Conservation (phyloP, 2,797 vertebrate genomes). For the Cichlasoma orientale region DNA sequence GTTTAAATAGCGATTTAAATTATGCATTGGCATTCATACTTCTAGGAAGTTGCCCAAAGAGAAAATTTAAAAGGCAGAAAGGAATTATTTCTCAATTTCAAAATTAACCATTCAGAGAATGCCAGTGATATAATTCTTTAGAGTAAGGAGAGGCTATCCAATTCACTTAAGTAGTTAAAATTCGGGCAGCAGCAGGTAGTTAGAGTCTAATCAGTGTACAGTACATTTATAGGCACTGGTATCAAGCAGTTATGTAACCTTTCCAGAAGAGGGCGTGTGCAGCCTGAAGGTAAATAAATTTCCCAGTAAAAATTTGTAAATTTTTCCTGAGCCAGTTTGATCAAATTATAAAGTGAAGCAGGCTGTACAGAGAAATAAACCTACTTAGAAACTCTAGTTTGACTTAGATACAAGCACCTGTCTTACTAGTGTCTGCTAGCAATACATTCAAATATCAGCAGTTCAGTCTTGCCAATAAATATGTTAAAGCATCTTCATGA, state of each 20-base stretch:
- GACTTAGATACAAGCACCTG: not conserved
- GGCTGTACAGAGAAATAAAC: no score
- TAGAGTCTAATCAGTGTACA: not conserved
- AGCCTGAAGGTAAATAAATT: not conserved
- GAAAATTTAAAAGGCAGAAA: not conserved
- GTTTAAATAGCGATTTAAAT: constrained; percentile 6
- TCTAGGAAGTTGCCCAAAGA: not conserved
- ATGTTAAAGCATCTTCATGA: not conserved
- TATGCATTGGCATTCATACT: not conserved
- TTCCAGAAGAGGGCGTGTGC: constrained; percentile 60
- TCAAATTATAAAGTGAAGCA: no score
- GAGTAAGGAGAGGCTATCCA: not conserved
- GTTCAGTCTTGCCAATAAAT: not conserved
- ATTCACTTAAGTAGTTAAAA: not conserved
- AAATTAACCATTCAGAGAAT: not conserved
- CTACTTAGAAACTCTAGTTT: no score
- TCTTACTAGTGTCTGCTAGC: not conserved
- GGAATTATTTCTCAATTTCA: not conserved
- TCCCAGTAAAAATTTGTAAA: not conserved
- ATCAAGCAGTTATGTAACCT: constrained; percentile 7
- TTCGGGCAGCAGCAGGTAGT: not conserved
- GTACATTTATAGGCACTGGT: not conserved
- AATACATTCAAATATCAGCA: not conserved
- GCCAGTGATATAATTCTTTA: not conserved
- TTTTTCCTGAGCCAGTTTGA: not conserved